Percentiles rank a stretch among this genome's conserved stretches.
These are phyloP conservation scores for Rhopalosiphum maidis DNA, from an alignment of 1,140 invertebrate species.

Conservation along the genomic window DNA sequence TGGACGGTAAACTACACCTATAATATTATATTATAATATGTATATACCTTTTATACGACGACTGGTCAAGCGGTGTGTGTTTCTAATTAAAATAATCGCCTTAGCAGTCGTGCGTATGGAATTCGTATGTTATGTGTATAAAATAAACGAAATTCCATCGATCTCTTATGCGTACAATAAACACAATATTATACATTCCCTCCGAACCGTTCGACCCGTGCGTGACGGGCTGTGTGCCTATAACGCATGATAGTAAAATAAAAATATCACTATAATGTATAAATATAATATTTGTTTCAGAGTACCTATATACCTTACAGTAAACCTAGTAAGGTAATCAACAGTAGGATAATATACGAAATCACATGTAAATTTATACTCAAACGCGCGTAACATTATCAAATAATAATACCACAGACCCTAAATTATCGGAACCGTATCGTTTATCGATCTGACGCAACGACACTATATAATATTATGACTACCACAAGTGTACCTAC, in stretches of 20 bases:
- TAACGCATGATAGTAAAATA: too few relatives aligned
- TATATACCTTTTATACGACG: not conserved
- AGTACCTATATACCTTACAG: not conserved
- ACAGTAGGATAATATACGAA: not conserved
- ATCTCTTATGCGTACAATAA: not conserved
- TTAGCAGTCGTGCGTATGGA: not conserved
- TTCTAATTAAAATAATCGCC: slow-evolving; percentile 31
- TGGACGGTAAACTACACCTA: slow-evolving; percentile 5
- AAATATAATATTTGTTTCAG: not conserved
- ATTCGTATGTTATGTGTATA: not conserved
- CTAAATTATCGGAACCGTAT: not conserved
- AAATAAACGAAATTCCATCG: slow-evolving; percentile 29
- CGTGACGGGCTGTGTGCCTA: not conserved
- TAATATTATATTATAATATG: not conserved
- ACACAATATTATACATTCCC: not conserved
- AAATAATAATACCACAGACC: not conserved
- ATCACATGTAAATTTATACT: not conserved
- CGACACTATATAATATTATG: too few relatives aligned
- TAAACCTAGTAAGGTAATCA: not conserved
- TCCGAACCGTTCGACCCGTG: not conserved
- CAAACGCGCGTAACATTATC: not conserved
- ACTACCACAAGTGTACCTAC: too few relatives aligned
- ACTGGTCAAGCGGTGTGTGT: not conserved
- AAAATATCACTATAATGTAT: not conserved
- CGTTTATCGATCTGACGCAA: not conserved